phyloP scores from a whole-genome alignment of 92 coral and sea anemone species.

The Epizoanthus fatuus region DNA sequence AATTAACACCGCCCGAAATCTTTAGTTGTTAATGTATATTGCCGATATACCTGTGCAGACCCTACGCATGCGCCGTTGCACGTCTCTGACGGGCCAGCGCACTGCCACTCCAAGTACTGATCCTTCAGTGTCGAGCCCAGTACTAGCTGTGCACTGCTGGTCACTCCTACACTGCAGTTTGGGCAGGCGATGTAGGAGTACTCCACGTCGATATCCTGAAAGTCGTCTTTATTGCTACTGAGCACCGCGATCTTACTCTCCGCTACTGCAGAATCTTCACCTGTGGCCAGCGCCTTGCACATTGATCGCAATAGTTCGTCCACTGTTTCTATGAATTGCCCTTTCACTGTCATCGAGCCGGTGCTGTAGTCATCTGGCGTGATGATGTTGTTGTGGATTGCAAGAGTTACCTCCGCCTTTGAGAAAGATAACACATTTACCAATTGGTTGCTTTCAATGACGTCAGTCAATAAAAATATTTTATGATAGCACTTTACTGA shows the following conservation, averaged over 20 bases:
- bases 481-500: too few species aligned
- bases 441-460: too few species aligned
- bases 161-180: slow-evolving; percentile 55
- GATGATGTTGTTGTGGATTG: slow-evolving; percentile 60
- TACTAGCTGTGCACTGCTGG: slow-evolving; percentile 64
- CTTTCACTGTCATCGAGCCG: slow-evolving; percentile 69
- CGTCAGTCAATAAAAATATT: too few species aligned
- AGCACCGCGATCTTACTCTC: slow-evolving; percentile 71
- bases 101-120: slow-evolving; percentile 81
- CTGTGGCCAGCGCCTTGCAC: slow-evolving; percentile 78
- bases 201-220: slow-evolving; percentile 62
- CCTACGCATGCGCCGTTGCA: slow-evolving; percentile 96
- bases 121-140: slow-evolving; percentile 81
- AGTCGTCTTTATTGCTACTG: slow-evolving; percentile 72
- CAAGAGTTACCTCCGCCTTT: slow-evolving; percentile 73
- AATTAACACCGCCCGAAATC: too few species aligned
- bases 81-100: slow-evolving; percentile 66
- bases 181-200: slow-evolving; percentile 68
- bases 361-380: slow-evolving; percentile 65
- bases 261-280: slow-evolving; percentile 75
- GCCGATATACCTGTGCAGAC: slow-evolving; percentile 81
- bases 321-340: slow-evolving; percentile 51
- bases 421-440: not conserved
- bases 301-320: slow-evolving; percentile 77
- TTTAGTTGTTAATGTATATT: too few species aligned